Base-by-base conservation (phyloP, 1,140 invertebrate species). In the Glossosoma conforme region DNA sequence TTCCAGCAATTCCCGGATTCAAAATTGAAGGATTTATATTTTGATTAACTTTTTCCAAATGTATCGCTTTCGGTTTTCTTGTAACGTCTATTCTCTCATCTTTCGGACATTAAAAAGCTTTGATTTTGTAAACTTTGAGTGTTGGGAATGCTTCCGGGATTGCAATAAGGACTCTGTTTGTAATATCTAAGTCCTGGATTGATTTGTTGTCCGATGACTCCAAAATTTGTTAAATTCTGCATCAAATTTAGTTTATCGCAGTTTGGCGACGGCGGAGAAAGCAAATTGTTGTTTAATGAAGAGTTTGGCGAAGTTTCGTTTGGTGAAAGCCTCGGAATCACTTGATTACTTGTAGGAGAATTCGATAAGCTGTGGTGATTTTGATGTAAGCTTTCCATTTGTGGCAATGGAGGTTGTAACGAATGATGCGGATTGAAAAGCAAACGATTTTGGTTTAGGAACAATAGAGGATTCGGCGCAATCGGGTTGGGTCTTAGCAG, bases 381-480 rank as follows among this genome's bases (percentile, higher is more conserved):
- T 19, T 46, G 50, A 36, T 57, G 55, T n/a, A 53, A 15, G 2
- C 20, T 11, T 9, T 57, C 54, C 22, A 52, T 28, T 32, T 55
- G 52, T 25, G 47, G 48, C 21, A 47, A 14, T 4, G 30, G 15
- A 3, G 46, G 46, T 15, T 50, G 46, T 21, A 50, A 19, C 8
- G 40, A 32, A 32, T 52, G 55, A 49, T 57, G 55, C 2, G 55
- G 55, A 41, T 73, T 70, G 44, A 72, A 75, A 9, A 75, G 36
- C n/a, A 73, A 43, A 42, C 56, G 51, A 3, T 70, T 70, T 46
- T 75, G 72, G 54, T 75, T 75, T 46, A 75, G 54, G 58, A 75
- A 75, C 66, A 75, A 67, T 30, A 75, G 45, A 3, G 72, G 72
- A 49, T 73, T 75, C n/a, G 72, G 70, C 4, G 69, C 68, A 20